Base-by-base conservation (phyloP, 2,113 vertebrate species). In the Gambusia affinis region DNA sequence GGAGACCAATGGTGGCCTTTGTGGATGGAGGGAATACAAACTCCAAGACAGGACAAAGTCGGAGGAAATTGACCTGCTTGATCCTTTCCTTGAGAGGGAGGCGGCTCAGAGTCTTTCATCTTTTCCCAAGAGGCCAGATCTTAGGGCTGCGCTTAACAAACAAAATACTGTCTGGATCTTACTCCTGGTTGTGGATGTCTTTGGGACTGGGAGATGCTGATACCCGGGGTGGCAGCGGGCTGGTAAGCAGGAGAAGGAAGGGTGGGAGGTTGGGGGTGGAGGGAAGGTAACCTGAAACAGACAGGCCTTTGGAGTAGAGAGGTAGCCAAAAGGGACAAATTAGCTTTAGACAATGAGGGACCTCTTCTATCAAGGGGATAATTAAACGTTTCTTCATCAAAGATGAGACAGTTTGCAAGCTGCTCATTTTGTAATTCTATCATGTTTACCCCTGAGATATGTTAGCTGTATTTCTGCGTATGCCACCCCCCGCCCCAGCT, bases 381-480 rank as follows among this genome's bases (percentile, higher is more conserved):
- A 97, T 97, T 96, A 97, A 97, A 95, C 93, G 94, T 93, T 95
- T 91, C 95, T 95, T 95, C 95, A 96, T 97, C 96, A 97, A 96
- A 97, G 97, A 28, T 89, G 92, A 89, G 93, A 94, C 96, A 96
- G 95, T 96, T 96, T 95, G 95, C 96, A 96, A 97, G 96, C 96
- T 96, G 96, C 95, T 97, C 94, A 57, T 95, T 94, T 92, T 96
- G 95, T 95, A 96, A 96, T 96, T 94, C 95, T 96, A 96, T 96
- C 95, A 60, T 63, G 80, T 92, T 95, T 92, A 91, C 94, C 95
- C 95, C 93, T 90, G 89, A 95, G 94, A 93, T 39, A 67, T 94
- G 85, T 85, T 74, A 93, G 81, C 65, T 90, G 92, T 94, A 83
- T 90, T 85, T 83, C 88, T 77, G 80, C 85, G 91, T 57, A 24